phyloP scores from a whole-genome alignment of 2,797 vertebrate genomes.

The Siniperca obscura region DNA sequence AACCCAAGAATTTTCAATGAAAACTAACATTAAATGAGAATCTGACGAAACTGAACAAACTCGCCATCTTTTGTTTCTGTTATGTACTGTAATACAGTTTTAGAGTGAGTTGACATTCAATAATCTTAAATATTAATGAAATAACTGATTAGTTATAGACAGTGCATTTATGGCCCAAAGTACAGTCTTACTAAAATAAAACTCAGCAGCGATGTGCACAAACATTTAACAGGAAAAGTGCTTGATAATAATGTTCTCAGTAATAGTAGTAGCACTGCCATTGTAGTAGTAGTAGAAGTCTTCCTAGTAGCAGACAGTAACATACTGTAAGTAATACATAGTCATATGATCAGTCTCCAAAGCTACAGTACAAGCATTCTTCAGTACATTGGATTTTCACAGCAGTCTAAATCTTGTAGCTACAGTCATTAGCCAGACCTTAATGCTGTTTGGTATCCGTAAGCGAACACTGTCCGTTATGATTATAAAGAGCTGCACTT shows the following conservation, averaged over 20 bases:
- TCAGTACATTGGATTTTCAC: slow-evolving; percentile 45
- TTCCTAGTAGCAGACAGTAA: neutral
- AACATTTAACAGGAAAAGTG: neutral
- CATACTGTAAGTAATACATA: slow-evolving; percentile 13
- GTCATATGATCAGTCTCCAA: slow-evolving; percentile 49
- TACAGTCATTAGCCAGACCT: slow-evolving; percentile 41
- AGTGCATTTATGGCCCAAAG: neutral
- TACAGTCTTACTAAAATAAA: neutral
- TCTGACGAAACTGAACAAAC: neutral
- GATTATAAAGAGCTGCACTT: slow-evolving; percentile 73
- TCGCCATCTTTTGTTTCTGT: neutral
- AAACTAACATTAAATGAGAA: neutral
- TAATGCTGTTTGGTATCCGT: slow-evolving; percentile 66
- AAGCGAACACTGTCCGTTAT: slow-evolving; percentile 70
- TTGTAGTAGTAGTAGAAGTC: neutral
- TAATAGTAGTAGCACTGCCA: neutral
- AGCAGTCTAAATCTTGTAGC: slow-evolving; percentile 48
- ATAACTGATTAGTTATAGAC: neutral
- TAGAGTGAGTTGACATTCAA: neutral
- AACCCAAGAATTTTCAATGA: neutral
- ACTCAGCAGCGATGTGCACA: neutral
- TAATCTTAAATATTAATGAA: slow-evolving; percentile 22
- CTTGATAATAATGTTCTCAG: neutral
- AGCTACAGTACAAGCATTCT: slow-evolving; percentile 33
- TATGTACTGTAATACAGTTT: neutral